Base-by-base conservation (phyloP, 2,113 vertebrate species). In the Noturus placidus region DNA sequence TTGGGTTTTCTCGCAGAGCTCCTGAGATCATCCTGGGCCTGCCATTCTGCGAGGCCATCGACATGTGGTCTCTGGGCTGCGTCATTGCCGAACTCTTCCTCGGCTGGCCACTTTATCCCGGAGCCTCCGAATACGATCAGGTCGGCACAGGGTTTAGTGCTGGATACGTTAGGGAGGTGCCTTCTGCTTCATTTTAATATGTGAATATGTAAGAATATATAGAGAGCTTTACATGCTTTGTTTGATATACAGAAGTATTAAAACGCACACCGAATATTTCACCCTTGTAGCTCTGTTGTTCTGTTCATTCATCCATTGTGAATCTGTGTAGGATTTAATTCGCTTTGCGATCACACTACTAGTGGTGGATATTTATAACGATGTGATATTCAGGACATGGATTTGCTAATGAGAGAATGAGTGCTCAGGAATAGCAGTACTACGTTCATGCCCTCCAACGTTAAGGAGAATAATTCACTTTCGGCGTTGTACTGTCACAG, bases 61-160 rank as follows among this genome's bases (percentile, higher is more conserved):
- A 99, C 93, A 99, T 99, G 98, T 99, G 98, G 98, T 99, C 98
- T 0, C 82, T 99, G 94, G 98, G 98, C 86, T 99, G 98, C 90
- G 98, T 99, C 91, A 99, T 99, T 69, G 98, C 98, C 3, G 98
- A 99, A 90, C 95, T 99, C 88, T 99, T 99, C 82, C 93, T 99
- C 89, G 98, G 98, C 70, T 99, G 98, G 98, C 98, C 98, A 52
- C 96, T 99, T 25, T 99, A 99, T 90, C 98, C 98, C 2, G 98
- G 98, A 79, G 98, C 98, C 85, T 99, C 98, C 14, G 98, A 99
- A 92, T 99, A 99, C 0, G 98, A 99, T 88, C 98, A 99, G 97
- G 98, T 99, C 93, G 95, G 42, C n/a, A 25, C 7, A 13, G 15
- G 25, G 4, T 50, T 50, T 54, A 10, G 27, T 56, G 52, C 77